A percentile compares a stretch with the other conserved stretches of the same genome.
These are phyloP conservation scores for Pelosia muscerda DNA, from an alignment of 2,888 invertebrate species.

Conservation along the genomic window DNA sequence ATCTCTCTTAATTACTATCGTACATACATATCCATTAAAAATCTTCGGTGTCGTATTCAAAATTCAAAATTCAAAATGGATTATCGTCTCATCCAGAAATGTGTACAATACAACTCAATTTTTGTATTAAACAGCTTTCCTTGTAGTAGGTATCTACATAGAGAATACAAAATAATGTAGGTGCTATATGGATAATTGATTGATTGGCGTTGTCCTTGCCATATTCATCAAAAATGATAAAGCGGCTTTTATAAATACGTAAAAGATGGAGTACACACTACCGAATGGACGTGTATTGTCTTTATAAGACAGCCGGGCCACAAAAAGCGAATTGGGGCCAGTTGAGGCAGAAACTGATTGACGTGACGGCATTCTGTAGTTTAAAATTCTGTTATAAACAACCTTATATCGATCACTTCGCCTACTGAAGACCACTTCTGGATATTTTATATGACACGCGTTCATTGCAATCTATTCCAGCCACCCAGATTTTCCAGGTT, in stretches of 20 bases:
- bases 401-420: background rate
- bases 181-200: background rate
- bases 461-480: too few relatives aligned
- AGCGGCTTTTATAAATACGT: slow-evolving; percentile 7
- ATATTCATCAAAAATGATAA: slow-evolving; percentile 6
- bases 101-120: too few relatives aligned
- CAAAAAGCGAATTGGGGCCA: background rate
- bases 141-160: too few relatives aligned
- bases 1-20: too few relatives aligned
- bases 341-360: background rate
- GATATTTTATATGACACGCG: too few relatives aligned
- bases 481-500: too few relatives aligned
- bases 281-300: background rate
- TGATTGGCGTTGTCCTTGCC: background rate
- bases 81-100: too few relatives aligned
- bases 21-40: too few relatives aligned
- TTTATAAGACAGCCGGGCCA: background rate
- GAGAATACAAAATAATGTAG: background rate
- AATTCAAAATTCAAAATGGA: too few relatives aligned
- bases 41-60: too few relatives aligned
- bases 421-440: background rate
- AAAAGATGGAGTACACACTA: background rate
- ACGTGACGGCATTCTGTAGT: background rate
- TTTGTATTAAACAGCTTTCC: too few relatives aligned
- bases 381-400: background rate